Percentiles rank a stretch among this genome's conserved stretches.
These are phyloP conservation scores for Nomada ferruginata DNA, from an alignment of 2,888 invertebrate genomes.

Conservation along the genomic window DNA sequence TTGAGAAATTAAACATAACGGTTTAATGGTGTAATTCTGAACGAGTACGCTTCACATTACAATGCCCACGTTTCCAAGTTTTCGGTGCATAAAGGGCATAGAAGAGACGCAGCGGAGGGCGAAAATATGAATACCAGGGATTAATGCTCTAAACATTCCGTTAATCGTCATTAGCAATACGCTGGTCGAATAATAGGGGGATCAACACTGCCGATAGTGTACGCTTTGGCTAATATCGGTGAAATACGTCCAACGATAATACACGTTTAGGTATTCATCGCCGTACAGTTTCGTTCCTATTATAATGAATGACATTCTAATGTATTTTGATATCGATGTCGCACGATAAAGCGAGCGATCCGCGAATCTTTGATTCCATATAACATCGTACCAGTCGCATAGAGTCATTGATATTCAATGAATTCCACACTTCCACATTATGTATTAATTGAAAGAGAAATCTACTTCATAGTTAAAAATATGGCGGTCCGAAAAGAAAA, in stretches of 20 bases:
- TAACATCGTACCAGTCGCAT: conserved; percentile 5
- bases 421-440: conserved; percentile 2
- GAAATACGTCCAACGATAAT: conserved; percentile 48
- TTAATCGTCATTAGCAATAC: conserved; percentile 73
- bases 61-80: conserved; percentile 47
- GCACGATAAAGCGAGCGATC: neutral
- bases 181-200: conserved; percentile 59
- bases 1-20: conserved; percentile 52
- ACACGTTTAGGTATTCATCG: conserved; percentile 27
- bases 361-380: neutral
- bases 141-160: conserved; percentile 74
- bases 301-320: conserved; percentile 41
- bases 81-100: conserved; percentile 44
- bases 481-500: too few relatives aligned
- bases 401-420: neutral
- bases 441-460: conserved; percentile 7
- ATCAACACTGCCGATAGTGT: conserved; percentile 59
- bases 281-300: conserved; percentile 44
- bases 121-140: conserved; percentile 64
- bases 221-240: conserved; percentile 42
- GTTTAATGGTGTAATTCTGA: conserved; percentile 49
- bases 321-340: neutral
- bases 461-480: conserved; percentile 2
- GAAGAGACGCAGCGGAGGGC: neutral
- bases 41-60: conserved; percentile 33